Evolutionary conservation across 2,113 vertebrate species (phyloP).

Genomic region (Paedocypris sp.): DNA sequence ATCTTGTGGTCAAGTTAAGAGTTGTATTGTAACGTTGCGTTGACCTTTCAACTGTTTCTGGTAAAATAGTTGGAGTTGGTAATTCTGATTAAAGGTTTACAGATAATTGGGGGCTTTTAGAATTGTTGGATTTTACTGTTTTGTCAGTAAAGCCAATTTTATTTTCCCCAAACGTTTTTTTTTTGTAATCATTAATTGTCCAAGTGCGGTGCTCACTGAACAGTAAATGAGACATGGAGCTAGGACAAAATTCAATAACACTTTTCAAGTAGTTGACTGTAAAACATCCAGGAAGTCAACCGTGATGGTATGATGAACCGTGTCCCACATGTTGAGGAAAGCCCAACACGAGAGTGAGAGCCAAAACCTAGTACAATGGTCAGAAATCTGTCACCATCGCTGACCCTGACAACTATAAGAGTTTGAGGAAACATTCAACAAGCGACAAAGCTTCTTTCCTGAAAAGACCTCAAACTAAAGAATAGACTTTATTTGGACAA

Average conservation of each 20-base stretch:
- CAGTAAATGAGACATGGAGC: neutral
- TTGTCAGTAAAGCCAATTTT: no score
- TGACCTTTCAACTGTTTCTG: no score
- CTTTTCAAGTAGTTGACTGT: neutral
- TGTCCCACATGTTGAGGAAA: constrained; percentile 15
- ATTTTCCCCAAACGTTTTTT: no score
- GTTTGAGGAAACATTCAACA: constrained; percentile 30
- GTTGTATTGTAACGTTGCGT: no score
- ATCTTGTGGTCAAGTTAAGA: no score
- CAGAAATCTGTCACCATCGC: constrained; percentile 44
- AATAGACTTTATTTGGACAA: neutral
- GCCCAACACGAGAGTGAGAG: constrained; percentile 12
- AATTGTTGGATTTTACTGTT: no score
- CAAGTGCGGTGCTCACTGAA: no score
- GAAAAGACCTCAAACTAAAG: constrained; percentile 14
- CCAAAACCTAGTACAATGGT: constrained; percentile 39
- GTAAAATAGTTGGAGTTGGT: no score
- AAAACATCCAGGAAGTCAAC: constrained; percentile 1
- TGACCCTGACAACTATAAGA: constrained; percentile 36
- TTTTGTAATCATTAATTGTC: no score
- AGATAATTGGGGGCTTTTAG: no score
- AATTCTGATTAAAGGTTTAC: no score
- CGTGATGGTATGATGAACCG: constrained; percentile 3
- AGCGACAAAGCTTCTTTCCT: constrained; percentile 34
- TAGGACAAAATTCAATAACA: neutral